Conservation (phyloP, 2,888 invertebrate species). For the Opisthograptis luteolata region DNA sequence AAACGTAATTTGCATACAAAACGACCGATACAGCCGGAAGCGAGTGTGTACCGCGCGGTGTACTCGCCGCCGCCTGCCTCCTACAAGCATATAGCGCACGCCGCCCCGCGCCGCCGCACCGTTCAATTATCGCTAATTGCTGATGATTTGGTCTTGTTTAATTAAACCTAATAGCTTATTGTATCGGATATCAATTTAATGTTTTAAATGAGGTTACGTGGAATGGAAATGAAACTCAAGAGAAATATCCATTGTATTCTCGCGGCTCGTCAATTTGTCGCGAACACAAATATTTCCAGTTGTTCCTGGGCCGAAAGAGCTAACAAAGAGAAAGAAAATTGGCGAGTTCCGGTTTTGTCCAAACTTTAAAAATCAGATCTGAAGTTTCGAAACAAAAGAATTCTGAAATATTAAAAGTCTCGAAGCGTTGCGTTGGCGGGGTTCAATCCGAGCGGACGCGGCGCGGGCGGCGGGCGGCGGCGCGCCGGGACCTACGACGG, state of each 20-base stretch:
- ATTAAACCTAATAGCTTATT: constrained; percentile 41
- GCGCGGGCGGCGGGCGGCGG: too few relatives aligned
- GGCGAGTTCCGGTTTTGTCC: constrained; percentile 27
- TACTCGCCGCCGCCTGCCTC: not conserved
- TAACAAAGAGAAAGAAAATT: constrained; percentile 29
- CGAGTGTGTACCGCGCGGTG: constrained; percentile 17
- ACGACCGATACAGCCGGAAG: constrained; percentile 34
- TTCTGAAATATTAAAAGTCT: constrained; percentile 33
- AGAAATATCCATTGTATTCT: constrained; percentile 14
- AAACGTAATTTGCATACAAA: constrained; percentile 38
- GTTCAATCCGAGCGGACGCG: constrained; percentile 14
- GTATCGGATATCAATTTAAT: constrained; percentile 33
- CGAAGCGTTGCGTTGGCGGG: constrained; percentile 20
- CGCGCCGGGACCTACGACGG: too few relatives aligned
- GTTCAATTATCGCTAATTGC: constrained; percentile 43
- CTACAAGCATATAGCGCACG: too few relatives aligned
- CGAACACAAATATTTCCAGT: constrained; percentile 13
- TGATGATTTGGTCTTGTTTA: constrained; percentile 42
- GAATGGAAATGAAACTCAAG: constrained; percentile 4
- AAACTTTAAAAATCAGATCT: constrained; percentile 30
- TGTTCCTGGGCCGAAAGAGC: constrained; percentile 21
- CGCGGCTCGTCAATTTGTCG: constrained; percentile 15
- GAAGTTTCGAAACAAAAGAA: constrained; percentile 35
- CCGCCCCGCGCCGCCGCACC: not conserved
- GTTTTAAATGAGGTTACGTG: constrained; percentile 21